Evolutionary conservation across 2,797 vertebrate species (phyloP).

Genomic region (Thalassophryne amazonica): DNA sequence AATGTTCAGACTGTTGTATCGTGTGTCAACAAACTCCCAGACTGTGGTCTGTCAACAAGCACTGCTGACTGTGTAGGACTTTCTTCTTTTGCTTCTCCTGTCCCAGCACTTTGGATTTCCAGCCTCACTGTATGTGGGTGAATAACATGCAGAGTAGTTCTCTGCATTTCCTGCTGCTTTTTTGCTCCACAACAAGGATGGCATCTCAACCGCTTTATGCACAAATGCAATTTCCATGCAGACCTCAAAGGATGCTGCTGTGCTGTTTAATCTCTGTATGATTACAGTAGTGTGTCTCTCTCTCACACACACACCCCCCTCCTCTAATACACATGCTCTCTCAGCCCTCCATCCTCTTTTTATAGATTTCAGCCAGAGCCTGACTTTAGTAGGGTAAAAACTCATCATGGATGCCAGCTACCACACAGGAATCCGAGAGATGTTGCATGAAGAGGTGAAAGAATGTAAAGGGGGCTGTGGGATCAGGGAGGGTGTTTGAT

Average conservation of each 20-base stretch:
- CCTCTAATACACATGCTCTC: neutral
- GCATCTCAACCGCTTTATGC: constrained; percentile 41
- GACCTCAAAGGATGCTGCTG: constrained; percentile 47
- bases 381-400: constrained; percentile 32
- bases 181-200: constrained; percentile 29
- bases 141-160: constrained; percentile 1
- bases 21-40: neutral
- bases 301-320: constrained; percentile 15
- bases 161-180: constrained; percentile 10
- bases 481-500: constrained; percentile 24
- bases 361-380: too few relatives aligned
- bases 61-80: constrained; percentile 15
- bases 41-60: neutral
- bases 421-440: constrained; percentile 20
- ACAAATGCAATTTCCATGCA: constrained; percentile 36
- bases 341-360: neutral
- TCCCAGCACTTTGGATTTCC: constrained; percentile 13
- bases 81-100: constrained; percentile 12
- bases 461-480: constrained; percentile 3
- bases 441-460: neutral
- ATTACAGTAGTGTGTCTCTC: constrained; percentile 58
- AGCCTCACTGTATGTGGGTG: neutral
- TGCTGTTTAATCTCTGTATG: constrained; percentile 60
- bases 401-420: constrained; percentile 56
- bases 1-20: constrained; percentile 31